These are phyloP conservation scores for Empidonax alnorum DNA, from an alignment of 2,113 vertebrate species.

Conservation along the genomic window DNA sequence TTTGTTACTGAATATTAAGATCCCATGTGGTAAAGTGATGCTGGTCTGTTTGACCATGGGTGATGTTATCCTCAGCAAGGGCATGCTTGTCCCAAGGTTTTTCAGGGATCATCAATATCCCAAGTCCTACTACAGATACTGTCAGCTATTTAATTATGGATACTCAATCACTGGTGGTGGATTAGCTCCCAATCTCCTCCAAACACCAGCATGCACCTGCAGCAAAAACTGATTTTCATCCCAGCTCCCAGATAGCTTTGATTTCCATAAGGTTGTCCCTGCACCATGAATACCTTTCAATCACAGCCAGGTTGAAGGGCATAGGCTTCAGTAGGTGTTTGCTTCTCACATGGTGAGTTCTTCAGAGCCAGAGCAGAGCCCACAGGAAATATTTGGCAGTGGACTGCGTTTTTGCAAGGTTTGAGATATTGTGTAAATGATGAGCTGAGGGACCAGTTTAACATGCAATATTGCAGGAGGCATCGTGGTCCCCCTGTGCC, in stretches of 20 bases:
- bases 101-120: not conserved
- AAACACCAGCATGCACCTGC: not conserved
- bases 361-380: not conserved
- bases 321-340: not conserved
- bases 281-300: not conserved
- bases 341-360: not conserved
- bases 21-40: not conserved
- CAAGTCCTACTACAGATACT: not conserved
- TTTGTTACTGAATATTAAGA: not conserved
- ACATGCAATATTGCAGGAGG: not conserved
- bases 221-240: not conserved
- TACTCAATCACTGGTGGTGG: not conserved
- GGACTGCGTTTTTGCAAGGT: not conserved
- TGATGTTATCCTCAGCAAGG: not conserved
- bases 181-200: not conserved
- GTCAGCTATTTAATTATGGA: not conserved
- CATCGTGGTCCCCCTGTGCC: rapidly evolving
- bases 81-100: not conserved
- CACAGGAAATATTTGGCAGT: not conserved
- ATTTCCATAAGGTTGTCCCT: not conserved
- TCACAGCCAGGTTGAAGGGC: not conserved
- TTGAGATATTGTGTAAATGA: not conserved
- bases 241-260: not conserved
- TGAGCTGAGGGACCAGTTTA: not conserved
- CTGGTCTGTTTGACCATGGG: not conserved